A percentile compares a stretch with the other conserved stretches of the same genome.
phyloP scores from a whole-genome alignment of 2,888 invertebrate species.

The Fabriciana adippe region DNA sequence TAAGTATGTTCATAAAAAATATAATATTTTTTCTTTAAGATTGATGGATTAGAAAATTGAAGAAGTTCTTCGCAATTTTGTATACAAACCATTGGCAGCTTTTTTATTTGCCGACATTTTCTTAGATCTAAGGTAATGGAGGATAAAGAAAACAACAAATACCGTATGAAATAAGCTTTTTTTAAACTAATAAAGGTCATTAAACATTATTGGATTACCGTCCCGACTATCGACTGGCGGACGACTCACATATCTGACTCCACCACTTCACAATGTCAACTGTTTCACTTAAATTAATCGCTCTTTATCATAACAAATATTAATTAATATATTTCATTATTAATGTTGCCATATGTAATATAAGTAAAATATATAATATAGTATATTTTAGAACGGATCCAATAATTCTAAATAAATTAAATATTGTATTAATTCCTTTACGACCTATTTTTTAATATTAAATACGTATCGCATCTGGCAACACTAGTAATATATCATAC shows the following conservation, averaged over 20 bases:
- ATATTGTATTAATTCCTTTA: constrained; percentile 10
- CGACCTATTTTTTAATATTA: constrained; percentile 1
- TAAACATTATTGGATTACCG: constrained; percentile 53
- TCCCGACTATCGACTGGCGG: constrained; percentile 13
- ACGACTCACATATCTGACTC: not conserved
- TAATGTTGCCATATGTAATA: constrained; percentile 4
- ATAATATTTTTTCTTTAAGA: too few relatives aligned
- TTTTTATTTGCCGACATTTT: not conserved
- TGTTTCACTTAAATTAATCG: constrained; percentile 27
- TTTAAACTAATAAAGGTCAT: constrained; percentile 72
- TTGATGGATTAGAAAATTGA: too few relatives aligned
- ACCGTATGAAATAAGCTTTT: constrained; percentile 76
- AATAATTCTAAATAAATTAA: constrained; percentile 15
- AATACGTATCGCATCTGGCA: constrained; percentile 1
- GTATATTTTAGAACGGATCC: not conserved
- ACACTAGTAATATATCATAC: not conserved
- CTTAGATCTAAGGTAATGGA: constrained; percentile 5
- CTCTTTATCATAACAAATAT: constrained; percentile 21
- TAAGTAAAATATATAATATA: not conserved
- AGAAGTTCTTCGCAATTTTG: too few relatives aligned
- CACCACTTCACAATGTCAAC: constrained; percentile 2
- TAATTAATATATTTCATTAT: constrained; percentile 9
- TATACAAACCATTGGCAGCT: too few relatives aligned
- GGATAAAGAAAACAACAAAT: constrained; percentile 59
- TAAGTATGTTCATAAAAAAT: too few relatives aligned